Conservation (phyloP, 2,797 vertebrate species). For the Parauchenoglanis punctatus region DNA sequence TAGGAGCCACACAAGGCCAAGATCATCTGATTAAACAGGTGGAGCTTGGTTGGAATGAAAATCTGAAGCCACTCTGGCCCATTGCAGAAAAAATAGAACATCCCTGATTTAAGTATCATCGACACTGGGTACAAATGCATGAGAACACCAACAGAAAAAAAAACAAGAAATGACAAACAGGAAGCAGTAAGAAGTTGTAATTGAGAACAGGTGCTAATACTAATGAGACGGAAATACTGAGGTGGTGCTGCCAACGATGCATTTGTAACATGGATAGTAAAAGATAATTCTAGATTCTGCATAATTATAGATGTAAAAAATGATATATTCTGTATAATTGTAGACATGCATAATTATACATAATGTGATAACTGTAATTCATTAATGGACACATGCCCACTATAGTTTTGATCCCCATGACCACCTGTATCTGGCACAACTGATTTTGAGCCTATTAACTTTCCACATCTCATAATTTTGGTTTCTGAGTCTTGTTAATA, state of each 20-base stretch:
- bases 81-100: not conserved
- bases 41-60: not conserved
- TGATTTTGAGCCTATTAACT: not conserved
- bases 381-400: conserved; percentile 11
- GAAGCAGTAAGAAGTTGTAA: not conserved
- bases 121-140: not conserved
- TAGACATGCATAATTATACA: conserved; percentile 4
- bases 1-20: not conserved
- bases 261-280: not conserved
- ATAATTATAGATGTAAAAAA: not conserved
- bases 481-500: not conserved
- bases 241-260: not conserved
- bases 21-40: not conserved
- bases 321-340: not conserved
- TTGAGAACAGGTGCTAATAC: conserved; percentile 1
- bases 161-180: not conserved
- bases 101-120: not conserved
- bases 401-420: not conserved
- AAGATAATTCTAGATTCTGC: not conserved
- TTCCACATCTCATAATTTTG: not conserved
- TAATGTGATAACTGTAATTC: not conserved
- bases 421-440: not conserved
- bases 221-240: not conserved
- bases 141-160: not conserved
- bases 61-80: not conserved